A percentile compares a stretch with the other conserved stretches of the same genome.
These are phyloP conservation scores for Peucedramus taeniatus DNA, from an alignment of 2,113 vertebrate genomes.

Conservation along the genomic window DNA sequence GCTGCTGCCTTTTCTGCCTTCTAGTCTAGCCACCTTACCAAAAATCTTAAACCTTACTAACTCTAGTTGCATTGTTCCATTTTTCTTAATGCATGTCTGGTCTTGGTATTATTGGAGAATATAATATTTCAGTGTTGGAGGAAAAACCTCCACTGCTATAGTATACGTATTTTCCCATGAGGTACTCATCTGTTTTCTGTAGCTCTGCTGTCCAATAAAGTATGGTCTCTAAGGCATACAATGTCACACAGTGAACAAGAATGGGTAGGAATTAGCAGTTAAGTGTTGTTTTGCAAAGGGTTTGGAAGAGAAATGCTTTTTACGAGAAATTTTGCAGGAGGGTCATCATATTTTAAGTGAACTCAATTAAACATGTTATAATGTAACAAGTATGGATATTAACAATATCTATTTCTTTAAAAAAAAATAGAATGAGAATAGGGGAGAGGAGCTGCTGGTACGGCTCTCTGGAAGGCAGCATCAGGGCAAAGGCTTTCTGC, in stretches of 20 bases:
- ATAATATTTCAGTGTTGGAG: neutral
- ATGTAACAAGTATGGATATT: neutral
- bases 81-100: neutral
- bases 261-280: neutral
- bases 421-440: neutral
- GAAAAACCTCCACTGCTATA: neutral
- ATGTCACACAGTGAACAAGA: neutral
- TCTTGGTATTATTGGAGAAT: neutral
- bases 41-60: neutral
- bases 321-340: neutral
- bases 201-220: neutral
- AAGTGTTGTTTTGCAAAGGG: neutral
- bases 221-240: neutral
- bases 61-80: neutral
- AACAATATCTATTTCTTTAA: neutral
- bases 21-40: neutral
- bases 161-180: neutral
- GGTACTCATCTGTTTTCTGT: neutral
- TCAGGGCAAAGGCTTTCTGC: neutral
- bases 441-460: neutral
- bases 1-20: neutral
- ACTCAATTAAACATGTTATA: neutral
- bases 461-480: neutral
- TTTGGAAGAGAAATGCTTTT: neutral
- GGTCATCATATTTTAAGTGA: neutral